phyloP scores from a whole-genome alignment of 2,888 invertebrate genomes.

The Hirtodrosophila alboralis region DNA sequence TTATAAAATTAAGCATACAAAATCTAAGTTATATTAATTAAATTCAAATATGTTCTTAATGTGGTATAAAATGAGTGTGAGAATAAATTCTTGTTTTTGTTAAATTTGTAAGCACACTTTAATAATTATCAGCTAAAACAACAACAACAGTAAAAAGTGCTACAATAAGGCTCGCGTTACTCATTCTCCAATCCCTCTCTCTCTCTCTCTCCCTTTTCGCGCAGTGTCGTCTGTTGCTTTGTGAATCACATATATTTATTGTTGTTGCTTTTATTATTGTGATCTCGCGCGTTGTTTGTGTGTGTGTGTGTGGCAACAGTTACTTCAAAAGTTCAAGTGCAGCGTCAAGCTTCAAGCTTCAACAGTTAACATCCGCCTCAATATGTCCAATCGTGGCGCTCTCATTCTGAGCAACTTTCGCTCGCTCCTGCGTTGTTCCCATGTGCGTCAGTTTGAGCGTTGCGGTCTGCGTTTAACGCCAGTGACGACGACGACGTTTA shows the following conservation, averaged over 20 bases:
- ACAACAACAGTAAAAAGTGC: not conserved
- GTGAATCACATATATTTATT: constrained; percentile 23
- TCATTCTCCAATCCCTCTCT: constrained; percentile 2
- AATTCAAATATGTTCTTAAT: not conserved
- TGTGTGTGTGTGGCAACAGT: constrained; percentile 31
- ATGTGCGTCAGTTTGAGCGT: constrained; percentile 80
- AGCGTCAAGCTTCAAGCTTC: no score
- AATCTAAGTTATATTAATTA: no score
- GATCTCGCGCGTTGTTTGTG: constrained; percentile 37
- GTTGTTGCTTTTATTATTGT: constrained; percentile 27
- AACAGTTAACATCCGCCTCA: constrained; percentile 12
- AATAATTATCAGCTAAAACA: constrained; percentile 10
- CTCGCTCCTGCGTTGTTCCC: constrained; percentile 86
- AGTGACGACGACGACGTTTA: constrained; percentile 58
- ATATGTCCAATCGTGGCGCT: constrained; percentile 53
- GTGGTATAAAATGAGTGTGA: not conserved
- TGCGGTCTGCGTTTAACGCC: constrained; percentile 82
- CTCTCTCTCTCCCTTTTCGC: not conserved
- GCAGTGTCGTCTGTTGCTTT: constrained; percentile 1
- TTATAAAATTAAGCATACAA: not conserved
- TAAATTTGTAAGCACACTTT: no score
- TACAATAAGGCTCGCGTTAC: not conserved
- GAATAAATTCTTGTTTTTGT: not conserved
- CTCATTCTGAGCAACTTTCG: constrained; percentile 87
- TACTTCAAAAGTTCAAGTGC: constrained; percentile 1